Evolutionary conservation across 2,888 invertebrate genomes (phyloP), one percentile per base, ranked within the genome.

Genomic region (Siphlonurus alternatus): DNA sequence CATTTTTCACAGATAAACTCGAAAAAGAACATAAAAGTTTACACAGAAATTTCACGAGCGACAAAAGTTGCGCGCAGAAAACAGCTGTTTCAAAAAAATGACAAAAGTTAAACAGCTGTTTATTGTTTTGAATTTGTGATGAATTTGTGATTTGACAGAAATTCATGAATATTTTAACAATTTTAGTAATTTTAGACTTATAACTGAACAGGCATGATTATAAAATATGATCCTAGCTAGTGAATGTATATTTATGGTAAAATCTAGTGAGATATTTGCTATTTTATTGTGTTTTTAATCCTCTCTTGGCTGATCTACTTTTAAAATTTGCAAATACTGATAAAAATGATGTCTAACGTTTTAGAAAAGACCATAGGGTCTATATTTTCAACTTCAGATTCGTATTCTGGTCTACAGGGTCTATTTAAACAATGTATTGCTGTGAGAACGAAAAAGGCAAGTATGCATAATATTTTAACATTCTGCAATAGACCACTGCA

Each of bases 401-500:
- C 67, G n/a, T 63, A 64, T 62, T 53, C 65, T 23, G 67, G 66
- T 24, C 63, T 68, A 53, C 65, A 67, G 63, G 56, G 65, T 25
- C 63, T 68, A 59, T 60, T 67, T 54, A 64, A 68, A 64, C 65
- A 64, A 66, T 68, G 68, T 61, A 23, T 68, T 23, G 24, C 61
- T 59, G 64, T 67, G 2, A 63, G 65, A 62, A 68, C 68, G 19
- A 67, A 66, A 66, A 61, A 63, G 56, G 68, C 67, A 63, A 53
- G 63, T 63, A 56, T 63, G 2, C 15, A 18, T 54, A 1, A 24
- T 1, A n/a, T n/a, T n/a, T n/a, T n/a, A n/a, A n/a, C n/a, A n/a
- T n/a, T n/a, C n/a, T n/a, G n/a, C 25, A 5, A n/a, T n/a, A n/a
- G n/a, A n/a, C n/a, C n/a, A n/a, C n/a, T n/a, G n/a, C n/a, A n/a